A percentile compares a stretch with the other conserved stretches of the same genome.
phyloP scores from a whole-genome alignment of 2,888 invertebrate species.

The Labia minor region DNA sequence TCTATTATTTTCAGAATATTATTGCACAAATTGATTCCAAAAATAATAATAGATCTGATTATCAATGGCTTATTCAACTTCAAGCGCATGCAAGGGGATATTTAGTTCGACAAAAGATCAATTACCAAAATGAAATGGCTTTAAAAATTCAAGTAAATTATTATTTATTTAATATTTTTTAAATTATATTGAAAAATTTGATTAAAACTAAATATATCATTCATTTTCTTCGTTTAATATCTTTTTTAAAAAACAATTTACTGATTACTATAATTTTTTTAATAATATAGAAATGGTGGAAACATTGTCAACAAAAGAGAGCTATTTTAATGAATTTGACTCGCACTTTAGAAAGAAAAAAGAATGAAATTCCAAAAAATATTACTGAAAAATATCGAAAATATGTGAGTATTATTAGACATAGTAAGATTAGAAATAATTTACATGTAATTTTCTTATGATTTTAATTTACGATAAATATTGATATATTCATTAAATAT shows the following conservation, averaged over 20 bases:
- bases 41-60: slow-evolving; percentile 34
- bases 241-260: no score
- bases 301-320: not conserved
- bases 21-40: slow-evolving; percentile 27
- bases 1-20: slow-evolving; percentile 18
- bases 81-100: slow-evolving; percentile 53
- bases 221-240: no score
- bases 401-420: not conserved
- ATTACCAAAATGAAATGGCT: slow-evolving; percentile 34
- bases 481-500: no score
- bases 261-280: no score
- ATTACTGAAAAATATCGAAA: not conserved
- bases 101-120: slow-evolving; percentile 42
- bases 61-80: slow-evolving; percentile 41
- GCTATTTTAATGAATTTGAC: not conserved
- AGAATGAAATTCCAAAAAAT: not conserved
- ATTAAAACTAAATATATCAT: no score
- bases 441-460: no score
- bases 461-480: no score
- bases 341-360: not conserved
- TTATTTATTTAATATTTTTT: no score
- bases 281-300: not conserved
- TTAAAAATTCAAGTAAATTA: not conserved
- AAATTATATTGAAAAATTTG: no score
- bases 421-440: no score